Evolutionary conservation across 2,113 vertebrate species (phyloP), one percentile per base, ranked within the genome.

Genomic region (Cavia aperea): DNA sequence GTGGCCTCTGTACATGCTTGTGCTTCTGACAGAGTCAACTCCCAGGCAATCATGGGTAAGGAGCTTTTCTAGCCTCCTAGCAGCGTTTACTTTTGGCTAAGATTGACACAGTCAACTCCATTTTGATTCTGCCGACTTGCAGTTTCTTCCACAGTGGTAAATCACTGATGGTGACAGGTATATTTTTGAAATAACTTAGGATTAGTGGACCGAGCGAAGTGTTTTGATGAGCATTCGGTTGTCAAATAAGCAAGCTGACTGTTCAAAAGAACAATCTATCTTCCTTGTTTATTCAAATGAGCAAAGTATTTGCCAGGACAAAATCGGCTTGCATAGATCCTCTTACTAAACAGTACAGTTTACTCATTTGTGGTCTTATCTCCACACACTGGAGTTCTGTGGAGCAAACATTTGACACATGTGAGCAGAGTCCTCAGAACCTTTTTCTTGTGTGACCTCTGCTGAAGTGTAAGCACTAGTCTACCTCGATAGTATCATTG

Each of bases 271-370:
- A 7, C 14, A 46, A 66, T 68, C 54, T 95, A 16, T n/a, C 56
- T 31, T 83, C 4, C 39, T 86, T 51, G 43, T 84, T 95, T 95
- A 93, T 88, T 73, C 62, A 86, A 94, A 94, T 73, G 16, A 92
- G 36, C 56, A 60, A 79, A 91, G 36, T 68, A 66, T 93, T 93
- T 90, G 26, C 81, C 15, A 24, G 77, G n/a, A 77, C 33, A 92
- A 89, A 92, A 70, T 23, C 73, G 13, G 36, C 77, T 85, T 90
- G 60, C 29, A 88, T 66, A 82, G 93, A 95, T 93, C 87, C 49
- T 56, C 43, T 29, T 13, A 89, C 58, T 39, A 89, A 73, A 66
- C 24, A 72, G 43, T 58, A 84, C 73, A 87, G 62, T 58, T 58
- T 91, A 58, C 29, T 81, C 26, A 14, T 72, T 81, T 81, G 23